These are phyloP conservation scores for Caenorhabditis afra DNA, from an alignment of 2,888 invertebrate species.

Conservation along the genomic window DNA sequence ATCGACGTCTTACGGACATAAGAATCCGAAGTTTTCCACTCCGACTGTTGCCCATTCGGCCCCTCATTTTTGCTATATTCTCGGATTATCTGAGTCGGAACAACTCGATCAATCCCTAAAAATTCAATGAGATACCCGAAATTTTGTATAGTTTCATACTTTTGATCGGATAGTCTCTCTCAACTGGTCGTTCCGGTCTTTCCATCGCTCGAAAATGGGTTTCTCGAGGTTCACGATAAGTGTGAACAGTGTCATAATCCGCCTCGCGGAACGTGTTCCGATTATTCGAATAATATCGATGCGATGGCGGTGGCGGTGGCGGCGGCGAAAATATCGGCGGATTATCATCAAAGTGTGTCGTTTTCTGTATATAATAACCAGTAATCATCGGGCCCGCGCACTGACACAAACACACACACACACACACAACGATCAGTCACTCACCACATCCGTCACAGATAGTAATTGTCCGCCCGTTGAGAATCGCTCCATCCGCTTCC, in stretches of 20 bases:
- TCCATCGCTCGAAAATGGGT: conserved; percentile 23
- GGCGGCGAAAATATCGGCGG: conserved; percentile 12
- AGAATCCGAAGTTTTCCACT: conserved; percentile 53
- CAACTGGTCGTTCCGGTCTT: conserved; percentile 31
- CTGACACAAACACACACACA: neutral
- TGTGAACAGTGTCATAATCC: conserved; percentile 54
- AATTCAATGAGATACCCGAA: too few relatives aligned
- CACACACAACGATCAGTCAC: conserved; percentile 27
- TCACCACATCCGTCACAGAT: conserved; percentile 66
- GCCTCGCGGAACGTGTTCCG: conserved; percentile 46
- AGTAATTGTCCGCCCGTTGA: conserved; percentile 64
- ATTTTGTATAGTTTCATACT: conserved; percentile 25
- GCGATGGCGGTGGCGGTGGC: too few relatives aligned
- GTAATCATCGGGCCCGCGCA: conserved; percentile 8
- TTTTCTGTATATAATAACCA: conserved; percentile 56
- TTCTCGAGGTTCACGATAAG: conserved; percentile 35
- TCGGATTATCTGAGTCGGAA: conserved; percentile 44
- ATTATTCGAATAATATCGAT: conserved; percentile 50
- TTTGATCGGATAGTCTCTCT: conserved; percentile 43
- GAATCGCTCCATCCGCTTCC: conserved; percentile 66
- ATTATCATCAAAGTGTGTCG: conserved; percentile 61
- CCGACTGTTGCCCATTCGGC: neutral
- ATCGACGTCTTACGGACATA: conserved; percentile 55
- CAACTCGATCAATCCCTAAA: conserved; percentile 52
- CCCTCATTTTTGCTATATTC: conserved; percentile 32